Evolutionary conservation across 2,113 vertebrate genomes (phyloP).

Genomic region (Ellobius talpinus): DNA sequence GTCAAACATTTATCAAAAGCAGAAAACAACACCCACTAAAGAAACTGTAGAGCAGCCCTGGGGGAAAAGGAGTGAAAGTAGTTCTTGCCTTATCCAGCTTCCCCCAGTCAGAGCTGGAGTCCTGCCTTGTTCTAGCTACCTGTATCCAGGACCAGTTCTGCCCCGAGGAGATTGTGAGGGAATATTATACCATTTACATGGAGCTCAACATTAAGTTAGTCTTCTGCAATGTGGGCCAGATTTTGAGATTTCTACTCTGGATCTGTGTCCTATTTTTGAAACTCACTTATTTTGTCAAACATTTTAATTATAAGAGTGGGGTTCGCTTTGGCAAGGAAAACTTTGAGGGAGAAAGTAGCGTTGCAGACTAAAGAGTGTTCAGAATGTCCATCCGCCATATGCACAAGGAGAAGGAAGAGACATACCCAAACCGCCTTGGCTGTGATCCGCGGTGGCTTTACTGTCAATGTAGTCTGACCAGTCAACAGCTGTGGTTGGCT

Average conservation of each 20-base stretch:
- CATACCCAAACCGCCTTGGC: no score
- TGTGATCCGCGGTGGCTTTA: neutral
- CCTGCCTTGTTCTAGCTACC: neutral
- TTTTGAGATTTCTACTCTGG: neutral
- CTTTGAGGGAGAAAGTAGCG: neutral
- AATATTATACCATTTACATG: neutral
- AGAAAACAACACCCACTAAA: neutral
- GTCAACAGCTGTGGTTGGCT: neutral
- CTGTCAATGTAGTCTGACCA: neutral
- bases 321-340: neutral
- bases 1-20: neutral
- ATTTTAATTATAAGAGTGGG: neutral
- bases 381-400: neutral
- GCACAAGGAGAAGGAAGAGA: neutral
- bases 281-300: neutral
- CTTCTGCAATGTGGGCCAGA: neutral
- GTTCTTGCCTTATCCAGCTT: neutral
- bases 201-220: neutral
- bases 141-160: neutral
- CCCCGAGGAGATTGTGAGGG: neutral
- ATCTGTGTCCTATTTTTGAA: conserved; percentile 13
- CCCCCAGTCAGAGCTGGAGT: neutral
- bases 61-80: neutral
- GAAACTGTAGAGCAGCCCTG: neutral
- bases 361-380: neutral